These are phyloP conservation scores for Cyprinodon variegatus DNA, from an alignment of 2,113 vertebrate genomes.

Conservation along the genomic window DNA sequence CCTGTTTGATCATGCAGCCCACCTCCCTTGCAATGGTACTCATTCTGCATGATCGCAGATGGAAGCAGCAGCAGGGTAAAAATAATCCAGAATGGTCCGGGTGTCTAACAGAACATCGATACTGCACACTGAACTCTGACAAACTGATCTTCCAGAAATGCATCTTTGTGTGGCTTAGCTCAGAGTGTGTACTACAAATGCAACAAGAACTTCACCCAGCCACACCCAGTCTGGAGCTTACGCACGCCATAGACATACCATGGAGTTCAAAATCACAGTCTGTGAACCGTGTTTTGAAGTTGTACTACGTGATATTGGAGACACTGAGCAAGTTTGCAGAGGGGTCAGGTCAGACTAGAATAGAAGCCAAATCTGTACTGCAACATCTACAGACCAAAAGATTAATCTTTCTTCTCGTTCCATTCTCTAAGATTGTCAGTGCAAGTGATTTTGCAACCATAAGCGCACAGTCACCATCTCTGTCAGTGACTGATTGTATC, in stretches of 20 bases:
- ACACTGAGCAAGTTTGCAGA: neutral
- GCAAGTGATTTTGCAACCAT: neutral
- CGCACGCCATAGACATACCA: neutral
- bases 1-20: no score
- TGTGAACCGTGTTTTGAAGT: neutral
- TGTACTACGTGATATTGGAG: neutral
- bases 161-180: no score
- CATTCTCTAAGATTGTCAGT: neutral
- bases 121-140: no score
- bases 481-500: neutral
- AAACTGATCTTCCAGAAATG: no score
- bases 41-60: no score
- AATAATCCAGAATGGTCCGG: no score
- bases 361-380: neutral
- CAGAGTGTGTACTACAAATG: neutral
- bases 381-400: neutral
- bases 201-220: neutral
- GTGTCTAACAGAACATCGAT: no score
- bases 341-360: neutral
- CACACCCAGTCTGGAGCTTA: neutral
- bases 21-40: no score
- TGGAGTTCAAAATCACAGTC: constrained; percentile 1
- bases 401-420: neutral
- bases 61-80: no score
- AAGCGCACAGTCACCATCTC: neutral